A percentile compares a stretch with the other conserved stretches of the same genome.
Conservation (phyloP, 2,797 vertebrate species). For the Sebastes kiyomatsui region DNA sequence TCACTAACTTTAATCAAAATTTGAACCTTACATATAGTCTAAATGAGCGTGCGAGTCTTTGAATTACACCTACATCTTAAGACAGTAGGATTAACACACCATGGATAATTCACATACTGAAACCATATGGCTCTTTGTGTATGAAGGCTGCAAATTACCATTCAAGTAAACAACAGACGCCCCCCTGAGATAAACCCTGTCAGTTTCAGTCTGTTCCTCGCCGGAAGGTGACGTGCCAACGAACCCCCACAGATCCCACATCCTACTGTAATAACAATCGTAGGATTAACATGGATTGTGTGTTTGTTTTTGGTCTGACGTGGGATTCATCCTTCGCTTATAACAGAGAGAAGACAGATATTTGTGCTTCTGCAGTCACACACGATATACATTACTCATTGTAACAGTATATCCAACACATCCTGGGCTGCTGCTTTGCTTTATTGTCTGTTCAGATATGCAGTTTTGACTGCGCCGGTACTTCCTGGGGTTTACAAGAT, state of each 20-base stretch:
- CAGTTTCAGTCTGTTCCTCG: conserved; percentile 7
- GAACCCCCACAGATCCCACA: conserved; percentile 20
- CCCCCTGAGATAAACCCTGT: conserved; percentile 16
- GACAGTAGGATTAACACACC: neutral
- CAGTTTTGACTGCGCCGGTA: no score
- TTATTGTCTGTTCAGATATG: neutral
- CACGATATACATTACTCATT: neutral
- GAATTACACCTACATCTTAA: neutral
- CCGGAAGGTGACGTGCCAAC: neutral
- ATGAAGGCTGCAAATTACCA: conserved; percentile 11
- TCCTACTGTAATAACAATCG: conserved; percentile 35
- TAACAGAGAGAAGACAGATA: neutral
- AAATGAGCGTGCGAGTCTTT: neutral
- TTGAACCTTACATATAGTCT: neutral
- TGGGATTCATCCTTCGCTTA: conserved; percentile 11
- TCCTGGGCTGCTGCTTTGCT: neutral
- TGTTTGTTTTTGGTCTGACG: conserved; percentile 39
- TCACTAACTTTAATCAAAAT: neutral
- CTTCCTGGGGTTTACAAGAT: neutral
- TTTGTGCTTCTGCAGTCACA: neutral
- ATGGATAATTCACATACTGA: conserved; percentile 4
- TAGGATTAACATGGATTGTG: conserved; percentile 46
- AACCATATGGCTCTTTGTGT: neutral
- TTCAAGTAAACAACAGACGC: conserved; percentile 21
- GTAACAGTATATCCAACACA: neutral